Base-by-base conservation (phyloP, 23 tunicate genomes). In the Styela plicata region DNA sequence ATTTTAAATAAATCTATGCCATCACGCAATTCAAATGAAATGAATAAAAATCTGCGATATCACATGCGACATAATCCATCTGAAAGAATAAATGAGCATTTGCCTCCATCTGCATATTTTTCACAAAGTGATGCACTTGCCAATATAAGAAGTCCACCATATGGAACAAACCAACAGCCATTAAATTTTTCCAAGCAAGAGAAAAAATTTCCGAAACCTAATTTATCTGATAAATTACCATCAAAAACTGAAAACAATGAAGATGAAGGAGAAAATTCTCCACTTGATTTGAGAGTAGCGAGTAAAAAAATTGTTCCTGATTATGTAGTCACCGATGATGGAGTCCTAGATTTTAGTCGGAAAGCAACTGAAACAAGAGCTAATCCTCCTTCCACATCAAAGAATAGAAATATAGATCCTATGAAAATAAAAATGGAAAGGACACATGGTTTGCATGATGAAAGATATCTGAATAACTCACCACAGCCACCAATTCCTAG, bases 261-360 rank as follows among this genome's bases (percentile, higher is more conserved):
- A 13, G 36, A 17, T 31, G 70, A n/a, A 3, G 69, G 36, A 31
- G 44, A 63, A n/a, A 83, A 90, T 29, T 19, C 80, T 3, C 95
- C 95, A 24, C 86, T 90, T 24, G 95, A 90, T 74, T 69, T 90
- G 24, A 62, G 82, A 33, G 63, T 85, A 30, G 78, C 68, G 26
- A 71, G 88, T 57, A 80, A 74, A 52, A 79, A 78, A 37, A 34
- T 36, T 1, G 52, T 74, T 19, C 30, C 52, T 13, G 89, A 76
- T 68, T 90, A 85, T 35, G 70, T 44, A 16, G 89, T 90, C 2
- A 90, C 85, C 5, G 80, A 85, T n/a, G 79, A 81, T 44, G 95
- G 95, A 7, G 89, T 85, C 10, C 74, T 90, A 33, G 95, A 90
- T 53, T 90, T 90, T 63, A 90, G 95, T 63, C 82, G 61, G 52